Evolutionary conservation across 2,888 invertebrate species (phyloP), one percentile per base, ranked within the genome.

Genomic region (Bombylius major): DNA sequence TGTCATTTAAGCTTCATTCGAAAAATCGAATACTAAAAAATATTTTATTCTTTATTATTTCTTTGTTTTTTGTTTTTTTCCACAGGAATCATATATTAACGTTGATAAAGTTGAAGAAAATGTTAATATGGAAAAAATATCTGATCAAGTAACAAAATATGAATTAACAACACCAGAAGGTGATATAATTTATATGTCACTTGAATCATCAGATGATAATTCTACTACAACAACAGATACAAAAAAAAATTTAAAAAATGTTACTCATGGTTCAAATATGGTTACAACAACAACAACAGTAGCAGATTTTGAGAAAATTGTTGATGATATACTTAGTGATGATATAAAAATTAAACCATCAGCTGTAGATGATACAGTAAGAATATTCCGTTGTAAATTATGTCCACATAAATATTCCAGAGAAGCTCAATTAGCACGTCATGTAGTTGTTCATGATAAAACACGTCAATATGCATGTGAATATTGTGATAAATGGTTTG

Each of bases 401-500:
- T 84, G 84, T 64, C 81, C 83, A 0, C 81, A 80, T 65, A 78
- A 81, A 0, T 83, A 83, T 63, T 78, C 82, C 0, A 75, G 82
- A 47, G 71, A 80, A 58, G 78, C 78, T 50, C 79, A 82, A 63
- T 65, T 83, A 5, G 70, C 78, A n/a, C 77, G 83, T 32, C 84
- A 84, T 64, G 76, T 78, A 23, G 80, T 79, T 1, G 79, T 80
- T 1, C 84, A 84, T 63, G 77, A 77, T 59, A 79, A 79, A 47
- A 81, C 82, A 57, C 68, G 78, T 58, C 79, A 79, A 8, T 79
- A 69, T 47, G 66, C 67, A 46, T 78, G 86, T 60, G 76, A 70
- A 13, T 70, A 77, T 39, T 86, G 86, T 63, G 80, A 82, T 58
- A 82, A 84, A 69, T 80, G 79, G 76, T 80, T 87, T 66, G 82